Evolutionary conservation across 2,113 vertebrate genomes (phyloP), one percentile per base, ranked within the genome.

Genomic region (Rhynchomys soricoides): DNA sequence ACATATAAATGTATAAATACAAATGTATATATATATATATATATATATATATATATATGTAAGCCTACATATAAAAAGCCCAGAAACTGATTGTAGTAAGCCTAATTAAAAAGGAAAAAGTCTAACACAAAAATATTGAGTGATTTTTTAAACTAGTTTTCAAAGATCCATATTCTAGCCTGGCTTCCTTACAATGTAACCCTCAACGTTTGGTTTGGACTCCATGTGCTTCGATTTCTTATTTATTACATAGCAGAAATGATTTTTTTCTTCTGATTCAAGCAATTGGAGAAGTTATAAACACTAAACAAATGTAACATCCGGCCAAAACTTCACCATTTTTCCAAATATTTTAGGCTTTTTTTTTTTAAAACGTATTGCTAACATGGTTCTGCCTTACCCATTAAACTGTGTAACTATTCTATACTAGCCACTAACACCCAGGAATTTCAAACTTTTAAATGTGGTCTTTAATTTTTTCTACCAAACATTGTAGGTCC

Each of bases 131-230:
- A 95, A 90, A 57, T 34, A 78, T 13, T 78, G 10, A 64, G 15
- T 64, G 55, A 31, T 71, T 62, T 71, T 70, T 29, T 62, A n/a
- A 40, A 90, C 87, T 81, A 95, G 83, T 75, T 97, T 97, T 74
- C 70, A 40, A 96, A 93, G 77, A 86, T 50, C 81, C 95, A 83
- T 81, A 93, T 94, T 96, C 16, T 71, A 66, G 40, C 16, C 21
- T 92, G 29, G 19, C 37, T 93, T 93, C 57, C 57, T 86, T 52
- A 86, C 52, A 73, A 26, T 78, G 45, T 90, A 75, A 88, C n/a
- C 15, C 57, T 77, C 86, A 31, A 88, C 64, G 87, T 78, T 57
- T 62, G 92, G 74, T 74, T 95, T 71, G 94, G 59, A 93, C 12
- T 92, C 24, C 55, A 55, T 71, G 24, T 95, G 43, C 59, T 45